These are phyloP conservation scores for Macrosiphum euphorbiae DNA, from an alignment of 2,888 invertebrate genomes.

Conservation along the genomic window DNA sequence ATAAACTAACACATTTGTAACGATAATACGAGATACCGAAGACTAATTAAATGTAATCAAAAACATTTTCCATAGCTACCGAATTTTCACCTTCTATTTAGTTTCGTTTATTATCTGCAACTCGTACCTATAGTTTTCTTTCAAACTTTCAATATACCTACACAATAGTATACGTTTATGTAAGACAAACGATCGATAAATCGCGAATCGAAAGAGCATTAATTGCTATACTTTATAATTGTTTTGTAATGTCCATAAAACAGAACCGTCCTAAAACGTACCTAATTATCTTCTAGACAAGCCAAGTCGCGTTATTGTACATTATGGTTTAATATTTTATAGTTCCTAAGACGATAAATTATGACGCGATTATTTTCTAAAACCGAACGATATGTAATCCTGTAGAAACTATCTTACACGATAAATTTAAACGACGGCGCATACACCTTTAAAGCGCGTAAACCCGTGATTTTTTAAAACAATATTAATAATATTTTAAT, in stretches of 20 bases:
- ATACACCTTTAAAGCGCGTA: background rate
- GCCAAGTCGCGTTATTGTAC: background rate
- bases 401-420: background rate
- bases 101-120: background rate
- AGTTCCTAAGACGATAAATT: background rate
- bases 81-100: background rate
- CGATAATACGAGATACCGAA: background rate
- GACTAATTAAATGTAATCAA: background rate
- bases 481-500: conserved; percentile 37
- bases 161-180: background rate
- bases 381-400: background rate
- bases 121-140: background rate
- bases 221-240: background rate
- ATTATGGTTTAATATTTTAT: background rate
- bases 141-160: background rate
- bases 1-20: background rate
- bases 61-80: background rate
- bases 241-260: background rate
- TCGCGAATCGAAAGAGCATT: background rate
- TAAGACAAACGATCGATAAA: background rate
- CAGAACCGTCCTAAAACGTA: background rate
- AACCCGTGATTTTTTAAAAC: background rate
- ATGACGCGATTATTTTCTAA: background rate
- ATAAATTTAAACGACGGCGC: conserved; percentile 16
- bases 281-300: background rate